Percentiles rank a stretch among this genome's conserved stretches.
phyloP scores from a whole-genome alignment of 2,797 vertebrate genomes.

The Eulemur coronatus region DNA sequence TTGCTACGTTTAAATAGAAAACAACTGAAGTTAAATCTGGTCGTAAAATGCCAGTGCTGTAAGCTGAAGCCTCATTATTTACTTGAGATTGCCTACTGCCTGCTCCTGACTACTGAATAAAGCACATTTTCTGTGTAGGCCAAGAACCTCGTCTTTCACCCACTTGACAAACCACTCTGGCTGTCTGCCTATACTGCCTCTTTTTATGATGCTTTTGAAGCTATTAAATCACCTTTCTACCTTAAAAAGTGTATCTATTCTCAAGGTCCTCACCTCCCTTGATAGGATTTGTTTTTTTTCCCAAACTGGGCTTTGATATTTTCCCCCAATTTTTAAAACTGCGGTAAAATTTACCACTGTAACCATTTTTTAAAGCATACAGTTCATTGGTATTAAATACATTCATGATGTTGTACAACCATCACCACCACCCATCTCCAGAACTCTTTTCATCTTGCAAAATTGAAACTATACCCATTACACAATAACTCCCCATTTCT shows the following conservation, averaged over 20 bases:
- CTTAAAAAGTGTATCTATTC: not conserved
- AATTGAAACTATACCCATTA: not conserved
- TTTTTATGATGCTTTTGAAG: constrained; percentile 7
- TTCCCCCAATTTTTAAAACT: not conserved
- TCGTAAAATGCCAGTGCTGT: constrained; percentile 13
- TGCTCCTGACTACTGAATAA: not conserved
- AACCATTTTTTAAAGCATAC: not conserved
- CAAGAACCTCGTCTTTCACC: not conserved
- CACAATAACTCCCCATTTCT: not conserved
- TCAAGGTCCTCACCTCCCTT: not conserved
- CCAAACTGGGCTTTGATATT: not conserved
- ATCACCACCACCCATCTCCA: not conserved
- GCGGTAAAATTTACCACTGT: not conserved
- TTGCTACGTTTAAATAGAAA: not conserved
- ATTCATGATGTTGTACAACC: not conserved
- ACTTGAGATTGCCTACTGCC: not conserved
- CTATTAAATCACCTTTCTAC: not conserved
- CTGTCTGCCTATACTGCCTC: not conserved
- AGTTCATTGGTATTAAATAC: not conserved
- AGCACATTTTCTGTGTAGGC: not conserved
- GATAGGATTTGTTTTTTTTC: not conserved
- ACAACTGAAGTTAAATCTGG: not conserved
- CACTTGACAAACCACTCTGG: not conserved
- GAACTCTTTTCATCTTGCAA: not conserved
- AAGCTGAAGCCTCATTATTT: not conserved